Base-by-base conservation (phyloP, 2,113 vertebrate genomes). In the Ophthalmolycus amberensis region DNA sequence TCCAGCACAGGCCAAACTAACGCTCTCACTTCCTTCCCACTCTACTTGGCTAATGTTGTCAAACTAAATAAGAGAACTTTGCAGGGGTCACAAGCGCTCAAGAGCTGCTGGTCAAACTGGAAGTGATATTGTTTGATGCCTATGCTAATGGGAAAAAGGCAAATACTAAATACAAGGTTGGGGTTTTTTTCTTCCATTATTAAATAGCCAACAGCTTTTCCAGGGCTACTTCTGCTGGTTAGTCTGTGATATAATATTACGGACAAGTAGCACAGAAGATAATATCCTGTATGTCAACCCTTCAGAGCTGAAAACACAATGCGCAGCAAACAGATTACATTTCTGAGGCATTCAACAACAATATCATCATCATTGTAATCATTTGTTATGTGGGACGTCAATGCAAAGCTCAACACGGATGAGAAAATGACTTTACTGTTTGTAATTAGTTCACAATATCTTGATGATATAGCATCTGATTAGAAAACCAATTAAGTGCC, bases 381-480 rank as follows among this genome's bases (percentile, higher is more conserved):
- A 67, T 80, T 77, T 71, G 71, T 74, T 71, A 72, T 54, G 82
- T 62, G 74, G 70, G 69, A 85, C 85, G 92, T 91, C 84, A 11
- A 92, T 91, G 84, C 59, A 32, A 56, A 59, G 46, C 25, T 75
- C 81, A 78, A 34, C 76, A 34, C 66, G 74, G 88, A 91, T 84
- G 85, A 87, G 73, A 90, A 94, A 87, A 89, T 76, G 60, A 79
- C 83, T n/a, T 37, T 42, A n/a, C 62, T 68, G 54, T 85, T 90
- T 85, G 81, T 86, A 90, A 94, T 94, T 89, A 92, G 89, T 82
- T 87, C 59, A 80, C 60, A 64, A 80, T 87, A 86, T 85, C 77
- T 70, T 88, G 82, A 92, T 91, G 77, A 91, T 75, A 54, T 79
- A 63, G 69, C 59, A 85, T 85, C 77, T 89, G 77, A 92, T 90